These are phyloP conservation scores for Dendronephthya gigantea DNA, from an alignment of 64 coral and sea anemone species.

Conservation along the genomic window DNA sequence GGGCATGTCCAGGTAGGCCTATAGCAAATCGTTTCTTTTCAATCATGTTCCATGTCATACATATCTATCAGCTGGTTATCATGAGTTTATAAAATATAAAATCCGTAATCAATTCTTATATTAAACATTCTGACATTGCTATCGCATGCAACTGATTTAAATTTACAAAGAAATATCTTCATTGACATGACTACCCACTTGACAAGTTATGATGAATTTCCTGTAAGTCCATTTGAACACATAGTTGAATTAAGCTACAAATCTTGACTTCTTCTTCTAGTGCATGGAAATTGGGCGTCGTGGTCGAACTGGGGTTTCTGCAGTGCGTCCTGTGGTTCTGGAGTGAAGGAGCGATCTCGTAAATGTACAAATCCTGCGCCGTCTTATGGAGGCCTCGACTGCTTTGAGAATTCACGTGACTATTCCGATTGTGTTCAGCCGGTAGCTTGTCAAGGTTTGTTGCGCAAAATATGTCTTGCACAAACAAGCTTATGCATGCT, in stretches of 20 bases:
- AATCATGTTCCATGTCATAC: neutral
- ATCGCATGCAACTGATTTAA: too few species aligned
- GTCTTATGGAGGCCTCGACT: constrained; percentile 18
- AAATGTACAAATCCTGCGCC: constrained; percentile 38
- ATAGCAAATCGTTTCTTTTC: neutral
- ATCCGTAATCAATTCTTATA: too few species aligned
- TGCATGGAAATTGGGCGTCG: constrained; percentile 29
- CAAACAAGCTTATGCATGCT: too few species aligned
- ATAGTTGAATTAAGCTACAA: neutral
- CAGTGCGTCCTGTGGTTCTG: constrained; percentile 22
- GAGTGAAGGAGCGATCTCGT: constrained; percentile 10
- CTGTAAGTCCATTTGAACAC: neutral
- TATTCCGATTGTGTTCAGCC: neutral
- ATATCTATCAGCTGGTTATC: neutral
- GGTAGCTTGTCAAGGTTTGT: neutral
- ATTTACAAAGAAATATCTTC: too few species aligned
- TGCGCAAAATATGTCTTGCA: too few species aligned
- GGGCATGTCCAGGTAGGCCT: neutral
- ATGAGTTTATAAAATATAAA: neutral
- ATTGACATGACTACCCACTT: too few species aligned
- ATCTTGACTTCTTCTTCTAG: constrained; percentile 19
- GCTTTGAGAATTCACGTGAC: constrained; percentile 7
- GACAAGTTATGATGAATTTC: too few species aligned
- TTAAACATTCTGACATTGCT: too few species aligned
- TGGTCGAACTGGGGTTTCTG: constrained; percentile 37